Evolutionary conservation across 2,888 invertebrate species (phyloP).

Genomic region (Nymphalis polychloros): DNA sequence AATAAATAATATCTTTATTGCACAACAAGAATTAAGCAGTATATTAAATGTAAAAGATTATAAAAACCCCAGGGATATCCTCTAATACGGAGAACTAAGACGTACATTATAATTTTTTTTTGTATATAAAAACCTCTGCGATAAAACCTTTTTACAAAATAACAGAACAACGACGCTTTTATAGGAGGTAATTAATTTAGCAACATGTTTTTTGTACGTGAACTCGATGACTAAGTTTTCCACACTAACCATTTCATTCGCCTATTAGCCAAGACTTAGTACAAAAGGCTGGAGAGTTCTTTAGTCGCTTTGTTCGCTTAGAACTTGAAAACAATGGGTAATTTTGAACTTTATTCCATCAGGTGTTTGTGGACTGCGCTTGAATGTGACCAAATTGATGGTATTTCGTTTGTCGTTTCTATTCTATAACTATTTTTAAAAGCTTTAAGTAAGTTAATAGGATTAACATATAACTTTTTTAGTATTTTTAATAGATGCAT

Average conservation of each 20-base stretch:
- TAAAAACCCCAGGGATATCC: too few relatives aligned
- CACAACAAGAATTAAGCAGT: too few relatives aligned
- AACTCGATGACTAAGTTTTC: constrained; percentile 17
- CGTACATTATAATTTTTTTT: too few relatives aligned
- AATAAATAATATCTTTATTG: too few relatives aligned
- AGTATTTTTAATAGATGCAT: too few relatives aligned
- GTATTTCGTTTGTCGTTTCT: constrained; percentile 12
- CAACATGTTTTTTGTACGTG: constrained; percentile 11
- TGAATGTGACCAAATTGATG: constrained; percentile 32
- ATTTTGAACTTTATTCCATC: constrained; percentile 45
- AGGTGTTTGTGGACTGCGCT: constrained; percentile 41
- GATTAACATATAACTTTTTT: too few relatives aligned
- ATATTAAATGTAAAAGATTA: too few relatives aligned
- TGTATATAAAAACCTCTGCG: neutral
- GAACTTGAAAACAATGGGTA: constrained; percentile 23
- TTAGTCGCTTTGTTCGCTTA: constrained; percentile 38
- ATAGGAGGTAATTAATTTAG: constrained; percentile 11
- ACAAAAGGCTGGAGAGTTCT: constrained; percentile 67
- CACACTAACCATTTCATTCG: constrained; percentile 36
- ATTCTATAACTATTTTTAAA: neutral
- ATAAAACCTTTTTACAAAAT: constrained; percentile 1
- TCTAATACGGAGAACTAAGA: too few relatives aligned
- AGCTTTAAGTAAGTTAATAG: neutral
- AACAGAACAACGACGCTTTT: neutral
- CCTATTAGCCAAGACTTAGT: constrained; percentile 43